Evolutionary conservation across 1,140 invertebrate genomes (phyloP), one percentile per base, ranked within the genome.

Genomic region (Hycleus phaleratus): DNA sequence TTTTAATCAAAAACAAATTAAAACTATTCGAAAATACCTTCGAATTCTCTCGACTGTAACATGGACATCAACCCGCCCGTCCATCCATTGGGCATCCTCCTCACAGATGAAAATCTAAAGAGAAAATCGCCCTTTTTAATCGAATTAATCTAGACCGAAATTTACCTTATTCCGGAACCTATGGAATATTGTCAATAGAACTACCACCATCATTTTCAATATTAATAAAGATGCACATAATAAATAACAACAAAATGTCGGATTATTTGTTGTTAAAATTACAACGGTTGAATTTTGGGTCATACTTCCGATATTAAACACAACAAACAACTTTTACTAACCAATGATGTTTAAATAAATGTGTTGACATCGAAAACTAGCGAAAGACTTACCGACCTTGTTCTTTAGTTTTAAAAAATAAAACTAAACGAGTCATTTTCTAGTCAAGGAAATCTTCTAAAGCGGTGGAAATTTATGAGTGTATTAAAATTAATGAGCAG

Each of bases 41-140:
- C 65, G 53, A 11, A 63, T 54, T 38, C 65, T 48, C 51, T 67
- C 65, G 3, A 67, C 63, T n/a, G 52, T 55, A n/a, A 53, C 49
- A 50, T 65, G 48, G 3, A n/a, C n/a, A 6, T 46, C 56, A 4
- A 60, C 56, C 24, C 62, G 53, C 0, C 58, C 54, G 32, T 54
- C 47, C 39, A 51, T 12, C 46, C 53, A 58, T 24, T 58, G 55
- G 1, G 58, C 58, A 47, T 67, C 65, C 47, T 67, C 65, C 24
- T 62, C 52, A 52, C 59, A 63, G n/a, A 65, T 65, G 39, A 67
- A 60, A 8, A 49, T 46, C 65, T 67, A 48, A 46, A 18, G 18
- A 18, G 18, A 18, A 18, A 53, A 56, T 46, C 7, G 38, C 56
- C 49, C 6, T 38, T 26, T 11, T 25, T 39, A 53, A 49, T 25